These are phyloP conservation scores for Zapus hudsonius DNA, from an alignment of 2,113 vertebrate genomes.

Conservation along the genomic window DNA sequence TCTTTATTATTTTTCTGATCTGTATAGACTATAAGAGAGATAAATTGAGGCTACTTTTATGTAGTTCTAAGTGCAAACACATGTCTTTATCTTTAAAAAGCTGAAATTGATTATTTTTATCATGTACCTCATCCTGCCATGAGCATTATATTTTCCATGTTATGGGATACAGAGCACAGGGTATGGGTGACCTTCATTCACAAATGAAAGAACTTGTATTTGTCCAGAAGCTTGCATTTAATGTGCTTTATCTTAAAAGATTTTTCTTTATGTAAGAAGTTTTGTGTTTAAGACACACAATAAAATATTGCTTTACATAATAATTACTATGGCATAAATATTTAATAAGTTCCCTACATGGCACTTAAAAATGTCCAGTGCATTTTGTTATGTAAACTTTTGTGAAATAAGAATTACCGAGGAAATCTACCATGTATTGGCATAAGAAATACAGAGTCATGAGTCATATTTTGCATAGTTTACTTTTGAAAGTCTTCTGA, in stretches of 20 bases:
- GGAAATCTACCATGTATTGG: neutral
- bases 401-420: constrained; percentile 53
- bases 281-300: constrained; percentile 60
- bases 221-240: constrained; percentile 54
- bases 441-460: constrained; percentile 24
- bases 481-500: constrained; percentile 52
- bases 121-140: constrained; percentile 40
- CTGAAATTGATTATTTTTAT: constrained; percentile 50
- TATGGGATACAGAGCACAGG: constrained; percentile 66
- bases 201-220: constrained; percentile 63
- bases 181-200: constrained; percentile 31
- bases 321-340: constrained; percentile 69
- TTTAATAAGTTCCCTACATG: constrained; percentile 69
- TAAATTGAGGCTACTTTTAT: neutral
- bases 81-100: neutral
- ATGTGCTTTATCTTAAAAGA: constrained; percentile 52
- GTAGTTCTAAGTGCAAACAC: neutral
- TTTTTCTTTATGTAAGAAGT: constrained; percentile 74
- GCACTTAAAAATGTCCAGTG: constrained; percentile 52
- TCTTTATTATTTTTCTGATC: neutral
- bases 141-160: constrained; percentile 64
- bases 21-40: neutral
- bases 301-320: constrained; percentile 58
- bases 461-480: constrained; percentile 67
- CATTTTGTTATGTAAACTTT: constrained; percentile 76